These are phyloP conservation scores for Therioaphis trifolii DNA, from an alignment of 2,888 invertebrate species.

Conservation along the genomic window DNA sequence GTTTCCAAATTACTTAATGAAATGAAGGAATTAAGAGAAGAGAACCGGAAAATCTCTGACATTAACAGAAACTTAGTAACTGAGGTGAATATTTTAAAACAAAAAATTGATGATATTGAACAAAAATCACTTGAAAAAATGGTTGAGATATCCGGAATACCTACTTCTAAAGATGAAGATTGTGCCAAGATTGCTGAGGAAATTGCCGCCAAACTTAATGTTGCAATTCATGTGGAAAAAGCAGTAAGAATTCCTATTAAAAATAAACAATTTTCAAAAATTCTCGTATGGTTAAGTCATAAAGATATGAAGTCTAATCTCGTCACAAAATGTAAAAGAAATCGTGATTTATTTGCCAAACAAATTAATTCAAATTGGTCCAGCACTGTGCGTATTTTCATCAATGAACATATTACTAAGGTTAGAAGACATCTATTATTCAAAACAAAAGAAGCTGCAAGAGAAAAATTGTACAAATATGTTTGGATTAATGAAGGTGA, in stretches of 20 bases:
- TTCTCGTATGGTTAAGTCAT: not conserved
- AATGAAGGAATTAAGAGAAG: too few relatives aligned
- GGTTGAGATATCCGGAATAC: too few relatives aligned
- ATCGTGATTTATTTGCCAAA: not conserved
- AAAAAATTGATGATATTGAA: too few relatives aligned
- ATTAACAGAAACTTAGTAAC: too few relatives aligned
- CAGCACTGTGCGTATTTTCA: not conserved
- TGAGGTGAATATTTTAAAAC: too few relatives aligned
- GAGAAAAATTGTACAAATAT: constrained; percentile 22
- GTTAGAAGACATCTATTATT: constrained; percentile 13
- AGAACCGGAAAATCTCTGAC: too few relatives aligned
- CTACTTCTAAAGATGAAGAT: too few relatives aligned
- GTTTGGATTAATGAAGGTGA: constrained; percentile 15
- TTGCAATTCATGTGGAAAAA: not conserved
- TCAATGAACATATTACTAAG: constrained; percentile 10
- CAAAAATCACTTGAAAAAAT: too few relatives aligned
- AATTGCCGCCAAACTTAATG: not conserved
- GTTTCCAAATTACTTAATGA: too few relatives aligned
- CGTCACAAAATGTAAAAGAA: constrained; percentile 2
- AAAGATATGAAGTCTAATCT: constrained; percentile 22
- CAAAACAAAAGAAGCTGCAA: constrained; percentile 13
- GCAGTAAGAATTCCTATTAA: not conserved
- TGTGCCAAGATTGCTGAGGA: too few relatives aligned
- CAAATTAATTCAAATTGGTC: constrained; percentile 4
- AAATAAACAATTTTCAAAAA: constrained; percentile 14